Conservation (phyloP, 2,113 vertebrate species). For the Bufo gargarizans region DNA sequence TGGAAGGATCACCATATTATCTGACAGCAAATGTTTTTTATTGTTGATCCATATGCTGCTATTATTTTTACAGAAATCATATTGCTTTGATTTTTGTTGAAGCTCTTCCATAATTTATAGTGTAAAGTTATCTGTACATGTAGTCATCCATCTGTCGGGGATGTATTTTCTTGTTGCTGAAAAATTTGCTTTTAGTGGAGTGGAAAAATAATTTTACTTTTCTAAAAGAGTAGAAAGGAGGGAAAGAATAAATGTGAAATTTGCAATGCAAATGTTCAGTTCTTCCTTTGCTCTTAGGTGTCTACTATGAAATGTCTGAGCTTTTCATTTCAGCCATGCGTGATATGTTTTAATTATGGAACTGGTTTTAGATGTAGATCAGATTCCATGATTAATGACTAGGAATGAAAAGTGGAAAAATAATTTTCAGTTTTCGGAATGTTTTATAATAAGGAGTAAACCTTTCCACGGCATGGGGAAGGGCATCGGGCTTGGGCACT, state of each 20-base stretch:
- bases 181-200: slow-evolving; percentile 7
- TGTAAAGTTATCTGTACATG: slow-evolving; percentile 29
- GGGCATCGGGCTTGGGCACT: too few species aligned
- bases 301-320: slow-evolving; percentile 15
- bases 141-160: slow-evolving; percentile 48
- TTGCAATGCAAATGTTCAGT: slow-evolving; percentile 40
- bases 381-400: not conserved
- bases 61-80: slow-evolving; percentile 60
- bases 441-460: not conserved
- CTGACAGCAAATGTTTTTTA: slow-evolving; percentile 57
- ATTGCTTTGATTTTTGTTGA: slow-evolving; percentile 59
- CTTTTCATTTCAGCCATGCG: slow-evolving; percentile 1
- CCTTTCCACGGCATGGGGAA: too few species aligned
- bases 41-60: slow-evolving; percentile 59
- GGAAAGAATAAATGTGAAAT: not conserved
- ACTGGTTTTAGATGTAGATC: slow-evolving; percentile 8
- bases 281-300: slow-evolving; percentile 16
- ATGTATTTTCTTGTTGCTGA: slow-evolving; percentile 29
- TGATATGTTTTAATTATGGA: slow-evolving; percentile 21
- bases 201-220: slow-evolving; percentile 15
- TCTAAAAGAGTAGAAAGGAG: not conserved
- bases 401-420: not conserved
- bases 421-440: not conserved
- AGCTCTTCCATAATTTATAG: slow-evolving; percentile 48
- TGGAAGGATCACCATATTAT: slow-evolving; percentile 54